These are phyloP conservation scores for Aurelia coerulea DNA, from an alignment of 30 jellyfish, hydroid and myxozoan genomes.

Conservation along the genomic window DNA sequence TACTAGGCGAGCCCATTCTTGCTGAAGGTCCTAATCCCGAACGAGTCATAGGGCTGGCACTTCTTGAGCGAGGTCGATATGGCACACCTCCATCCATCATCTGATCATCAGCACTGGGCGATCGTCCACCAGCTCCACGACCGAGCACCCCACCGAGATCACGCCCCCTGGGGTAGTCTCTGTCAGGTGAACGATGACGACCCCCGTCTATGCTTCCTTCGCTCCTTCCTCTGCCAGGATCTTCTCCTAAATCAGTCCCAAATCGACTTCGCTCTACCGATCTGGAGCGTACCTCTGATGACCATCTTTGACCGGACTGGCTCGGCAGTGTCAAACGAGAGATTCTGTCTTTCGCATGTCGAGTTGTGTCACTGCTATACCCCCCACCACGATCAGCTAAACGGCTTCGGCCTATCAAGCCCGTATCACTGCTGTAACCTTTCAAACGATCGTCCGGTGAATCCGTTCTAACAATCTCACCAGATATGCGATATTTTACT, in stretches of 20 bases:
- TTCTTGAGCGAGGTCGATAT: slow-evolving; percentile 60
- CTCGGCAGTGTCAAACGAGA: slow-evolving; percentile 25
- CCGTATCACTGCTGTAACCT: slow-evolving; percentile 56
- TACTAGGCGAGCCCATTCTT: slow-evolving; percentile 50
- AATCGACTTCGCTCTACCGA: slow-evolving; percentile 7
- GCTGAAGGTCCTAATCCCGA: slow-evolving; percentile 12
- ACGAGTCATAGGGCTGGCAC: slow-evolving; percentile 57
- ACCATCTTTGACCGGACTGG: slow-evolving; percentile 1
- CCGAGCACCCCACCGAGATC: neutral
- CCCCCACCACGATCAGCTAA: slow-evolving; percentile 15
- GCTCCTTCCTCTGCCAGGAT: neutral
- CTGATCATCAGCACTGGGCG: slow-evolving; percentile 13
- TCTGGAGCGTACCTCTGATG: neutral
- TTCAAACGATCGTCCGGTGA: slow-evolving; percentile 64
- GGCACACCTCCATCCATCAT: slow-evolving; percentile 15
- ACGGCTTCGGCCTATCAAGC: slow-evolving; percentile 14
- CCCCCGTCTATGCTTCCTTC: neutral
- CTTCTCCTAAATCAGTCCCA: neutral
- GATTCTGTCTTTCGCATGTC: slow-evolving; percentile 5
- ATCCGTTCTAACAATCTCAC: slow-evolving; percentile 77
- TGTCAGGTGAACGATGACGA: neutral
- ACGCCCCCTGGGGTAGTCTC: slow-evolving; percentile 16
- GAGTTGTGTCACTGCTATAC: slow-evolving; percentile 39
- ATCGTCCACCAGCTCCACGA: slow-evolving; percentile 22
- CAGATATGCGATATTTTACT: slow-evolving; percentile 78